A percentile compares a stretch with the other conserved stretches of the same genome.
These are phyloP conservation scores for Condylura cristata DNA, from an alignment of 2,113 vertebrate species.

Conservation along the genomic window DNA sequence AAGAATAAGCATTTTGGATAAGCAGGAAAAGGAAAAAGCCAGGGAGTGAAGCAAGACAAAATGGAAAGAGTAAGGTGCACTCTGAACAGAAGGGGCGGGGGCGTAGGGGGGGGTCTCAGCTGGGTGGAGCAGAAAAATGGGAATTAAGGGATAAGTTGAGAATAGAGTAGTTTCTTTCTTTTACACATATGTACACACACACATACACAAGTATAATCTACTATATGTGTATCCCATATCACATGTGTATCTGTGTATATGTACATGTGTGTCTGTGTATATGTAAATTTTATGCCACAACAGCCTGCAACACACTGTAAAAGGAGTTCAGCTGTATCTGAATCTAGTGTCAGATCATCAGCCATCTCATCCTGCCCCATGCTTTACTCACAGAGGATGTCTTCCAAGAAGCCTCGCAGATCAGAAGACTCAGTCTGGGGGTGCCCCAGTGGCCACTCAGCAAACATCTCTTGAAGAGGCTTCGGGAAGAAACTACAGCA, in stretches of 20 bases:
- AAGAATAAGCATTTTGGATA: neutral
- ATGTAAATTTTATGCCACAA: neutral
- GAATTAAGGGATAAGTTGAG: neutral
- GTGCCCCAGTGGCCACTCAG: neutral
- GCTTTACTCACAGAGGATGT: neutral
- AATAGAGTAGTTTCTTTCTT: neutral
- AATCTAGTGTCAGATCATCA: neutral
- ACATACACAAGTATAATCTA: neutral
- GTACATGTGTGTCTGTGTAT: rapidly evolving
- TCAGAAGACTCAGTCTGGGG: neutral
- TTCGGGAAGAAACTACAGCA: neutral
- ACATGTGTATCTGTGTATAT: rapidly evolving
- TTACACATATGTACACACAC: neutral
- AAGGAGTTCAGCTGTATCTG: neutral
- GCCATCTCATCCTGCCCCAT: neutral
- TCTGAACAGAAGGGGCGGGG: neutral
- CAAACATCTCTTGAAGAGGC: neutral
- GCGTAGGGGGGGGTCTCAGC: rapidly evolving
- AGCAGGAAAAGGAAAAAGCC: neutral
- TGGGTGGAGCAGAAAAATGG: neutral
- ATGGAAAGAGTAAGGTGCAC: neutral
- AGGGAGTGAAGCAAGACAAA: neutral
- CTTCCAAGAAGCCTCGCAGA: neutral
- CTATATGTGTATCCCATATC: rapidly evolving
- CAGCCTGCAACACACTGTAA: neutral